Base-by-base conservation (phyloP, 2,113 vertebrate species). In the Varanus salvator region DNA sequence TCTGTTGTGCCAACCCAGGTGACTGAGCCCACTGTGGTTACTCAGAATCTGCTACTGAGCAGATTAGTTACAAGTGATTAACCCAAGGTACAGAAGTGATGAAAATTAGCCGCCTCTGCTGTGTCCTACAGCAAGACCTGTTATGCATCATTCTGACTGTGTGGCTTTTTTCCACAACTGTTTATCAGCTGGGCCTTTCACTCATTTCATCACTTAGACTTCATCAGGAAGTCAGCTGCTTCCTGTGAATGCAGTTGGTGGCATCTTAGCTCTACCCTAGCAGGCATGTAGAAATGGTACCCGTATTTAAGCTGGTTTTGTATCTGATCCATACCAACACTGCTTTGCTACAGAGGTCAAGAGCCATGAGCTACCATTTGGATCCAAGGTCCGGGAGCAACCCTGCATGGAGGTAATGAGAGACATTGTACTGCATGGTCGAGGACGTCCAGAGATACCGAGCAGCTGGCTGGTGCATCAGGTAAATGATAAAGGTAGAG, bases 361-460 rank as follows among this genome's bases (percentile, higher is more conserved):
- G 95, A 97, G 93, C 93, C 98, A 99, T 0, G 97, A 98, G 94
- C 97, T 98, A 6, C 98, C 98, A 7, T 99, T 99, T 91, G 98
- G 98, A 80, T 98, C 98, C 0, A 97, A 97, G 93, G 98, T 98
- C 21, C 98, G 97, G 90, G 98, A 98, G 88, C 98, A 98, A 94
- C 98, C 98, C 0, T 98, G 98, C 1, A 97, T 99, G 96, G 98
- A 99, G 91, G 98, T 98, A 92, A 99, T 99, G 98, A 97, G 98
- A 71, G 98, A 98, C 92, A 96, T 99, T 17, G 98, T 99, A 60
- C 95, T 99, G 92, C 97, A 98, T 0, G 98, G 98, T 94, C 92
- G 98, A 92, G 98, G 98, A 23, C 96, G 98, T 2, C 98, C 98
- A 0, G 98, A 99, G 80, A 98, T 99, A 92, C 98, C 98, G 0